Percentiles rank a stretch among this genome's conserved stretches.
Evolutionary conservation across 2,888 invertebrate species (phyloP).

Genomic region (Adineta ricciae): DNA sequence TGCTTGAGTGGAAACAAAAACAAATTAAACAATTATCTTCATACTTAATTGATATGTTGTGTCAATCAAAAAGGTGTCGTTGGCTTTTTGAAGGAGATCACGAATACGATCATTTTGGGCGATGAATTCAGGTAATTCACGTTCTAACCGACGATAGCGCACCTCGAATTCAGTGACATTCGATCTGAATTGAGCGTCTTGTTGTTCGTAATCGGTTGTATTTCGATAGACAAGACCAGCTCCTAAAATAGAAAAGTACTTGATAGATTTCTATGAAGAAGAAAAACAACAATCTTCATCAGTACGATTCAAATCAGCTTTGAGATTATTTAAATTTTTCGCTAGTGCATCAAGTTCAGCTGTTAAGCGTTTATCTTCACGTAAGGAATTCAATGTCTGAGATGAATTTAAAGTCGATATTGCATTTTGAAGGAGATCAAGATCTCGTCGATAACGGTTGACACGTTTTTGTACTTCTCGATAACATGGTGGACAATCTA

Average conservation of each 20-base stretch:
- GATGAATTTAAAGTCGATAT: neutral
- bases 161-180: neutral
- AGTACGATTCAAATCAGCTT: neutral
- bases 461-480: slow-evolving; percentile 18
- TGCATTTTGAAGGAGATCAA: neutral
- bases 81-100: neutral
- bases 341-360: neutral
- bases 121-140: neutral
- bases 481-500: slow-evolving; percentile 19
- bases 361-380: slow-evolving; percentile 8
- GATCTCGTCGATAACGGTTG: slow-evolving; percentile 6
- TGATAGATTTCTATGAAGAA: neutral
- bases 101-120: neutral
- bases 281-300: neutral
- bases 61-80: neutral
- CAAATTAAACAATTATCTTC: neutral
- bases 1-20: neutral
- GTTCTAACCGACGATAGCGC: slow-evolving; percentile 1
- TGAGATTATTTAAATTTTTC: neutral
- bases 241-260: neutral
- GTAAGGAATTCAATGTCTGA: neutral
- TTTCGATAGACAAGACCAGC: neutral
- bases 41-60: neutral
- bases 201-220: neutral
- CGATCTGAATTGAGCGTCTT: neutral